Conservation (phyloP, 2,113 vertebrate genomes). For the Aspiorhynchus laticeps region DNA sequence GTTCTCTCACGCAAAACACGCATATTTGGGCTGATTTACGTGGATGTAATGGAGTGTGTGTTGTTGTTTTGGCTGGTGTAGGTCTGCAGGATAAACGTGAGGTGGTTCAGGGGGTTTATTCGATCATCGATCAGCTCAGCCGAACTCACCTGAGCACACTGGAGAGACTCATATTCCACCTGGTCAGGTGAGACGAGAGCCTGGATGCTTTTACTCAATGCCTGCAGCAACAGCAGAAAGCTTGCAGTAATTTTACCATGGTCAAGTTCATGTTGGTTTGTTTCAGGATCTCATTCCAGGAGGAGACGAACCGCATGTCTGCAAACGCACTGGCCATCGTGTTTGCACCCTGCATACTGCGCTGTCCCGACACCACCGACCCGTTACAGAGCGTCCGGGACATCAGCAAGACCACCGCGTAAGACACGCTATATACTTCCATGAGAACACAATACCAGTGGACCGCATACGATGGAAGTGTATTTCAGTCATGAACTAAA, state of each 20-base stretch:
- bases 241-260: not conserved
- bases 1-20: not conserved
- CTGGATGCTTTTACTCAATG: not conserved
- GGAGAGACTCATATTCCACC: conserved; percentile 95
- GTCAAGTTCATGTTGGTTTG: conserved; percentile 42
- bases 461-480: too few relatives aligned
- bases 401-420: conserved; percentile 98
- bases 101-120: conserved; percentile 87
- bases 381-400: conserved; percentile 95
- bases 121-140: conserved; percentile 92
- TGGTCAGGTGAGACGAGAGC: conserved; percentile 84
- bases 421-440: conserved; percentile 62
- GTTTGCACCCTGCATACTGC: conserved; percentile 98
- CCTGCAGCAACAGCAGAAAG: not conserved
- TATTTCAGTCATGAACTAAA: too few relatives aligned
- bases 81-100: conserved; percentile 94
- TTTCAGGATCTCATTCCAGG: conserved; percentile 89
- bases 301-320: conserved; percentile 98
- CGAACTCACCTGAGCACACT: conserved; percentile 92
- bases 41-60: not conserved
- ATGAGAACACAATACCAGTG: too few relatives aligned
- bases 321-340: conserved; percentile 97
- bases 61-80: conserved; percentile 55
- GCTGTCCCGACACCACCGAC: conserved; percentile 92
- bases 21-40: not conserved